Conservation (phyloP, 2,888 invertebrate species). For the Phoronis australis region DNA sequence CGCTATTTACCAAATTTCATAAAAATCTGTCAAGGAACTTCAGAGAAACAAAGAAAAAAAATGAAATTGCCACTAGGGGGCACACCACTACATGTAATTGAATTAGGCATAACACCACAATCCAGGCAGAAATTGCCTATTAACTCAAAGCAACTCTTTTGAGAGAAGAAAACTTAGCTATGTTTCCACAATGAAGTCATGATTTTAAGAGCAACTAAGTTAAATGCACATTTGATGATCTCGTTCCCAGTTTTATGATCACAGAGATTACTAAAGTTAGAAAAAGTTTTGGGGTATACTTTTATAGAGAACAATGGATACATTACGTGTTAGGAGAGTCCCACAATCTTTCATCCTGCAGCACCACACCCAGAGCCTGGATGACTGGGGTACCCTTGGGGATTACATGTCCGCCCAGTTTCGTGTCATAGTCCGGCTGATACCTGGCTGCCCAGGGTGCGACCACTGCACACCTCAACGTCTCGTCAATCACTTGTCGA, state of each 20-base stretch:
- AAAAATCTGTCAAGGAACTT: no score
- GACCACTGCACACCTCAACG: conserved; percentile 43
- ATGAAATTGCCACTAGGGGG: no score
- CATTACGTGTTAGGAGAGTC: conserved; percentile 42
- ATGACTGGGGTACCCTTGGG: conserved; percentile 52
- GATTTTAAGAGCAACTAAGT: background rate
- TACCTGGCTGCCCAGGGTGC: conserved; percentile 49
- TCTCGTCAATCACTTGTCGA: conserved; percentile 49
- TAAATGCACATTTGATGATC: background rate
- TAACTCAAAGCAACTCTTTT: no score
- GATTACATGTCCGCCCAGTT: conserved; percentile 49
- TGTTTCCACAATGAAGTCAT: background rate
- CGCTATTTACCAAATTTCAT: no score
- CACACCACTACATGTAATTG: no score
- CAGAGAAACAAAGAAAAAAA: no score
- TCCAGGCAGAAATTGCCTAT: no score
- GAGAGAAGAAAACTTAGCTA: background rate
- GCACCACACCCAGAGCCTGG: conserved; percentile 48
- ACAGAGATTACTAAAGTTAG: no score
- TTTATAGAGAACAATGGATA: background rate
- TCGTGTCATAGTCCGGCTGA: conserved; percentile 44
- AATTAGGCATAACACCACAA: no score
- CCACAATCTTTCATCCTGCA: conserved; percentile 40
- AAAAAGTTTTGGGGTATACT: background rate
- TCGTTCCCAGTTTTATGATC: no score